Base-by-base conservation (phyloP, 1,140 invertebrate species). In the Dendrolimus kikuchii region DNA sequence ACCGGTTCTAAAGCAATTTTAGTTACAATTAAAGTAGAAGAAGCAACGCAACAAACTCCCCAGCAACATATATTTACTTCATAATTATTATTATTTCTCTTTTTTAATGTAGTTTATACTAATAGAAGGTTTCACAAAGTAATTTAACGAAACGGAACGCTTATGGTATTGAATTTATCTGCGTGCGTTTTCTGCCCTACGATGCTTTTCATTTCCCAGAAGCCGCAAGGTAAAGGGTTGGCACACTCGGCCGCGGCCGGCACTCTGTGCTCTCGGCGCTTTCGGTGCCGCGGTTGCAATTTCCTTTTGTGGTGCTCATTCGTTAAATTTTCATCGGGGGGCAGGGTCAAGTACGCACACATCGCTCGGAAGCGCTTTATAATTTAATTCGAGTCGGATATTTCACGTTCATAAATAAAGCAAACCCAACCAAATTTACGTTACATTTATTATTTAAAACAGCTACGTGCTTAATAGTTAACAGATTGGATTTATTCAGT, bases 311-410 rank as follows among this genome's bases (percentile, higher is more conserved):
- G 68, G 64, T 55, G 49, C 50, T 55, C 59, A 66, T 71, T 75
- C 72, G 68, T 74, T 76, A 76, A 76, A 76, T 67, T 71, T 75
- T 71, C 73, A 76, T 57, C 59, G 62, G 53, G 7, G 49, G 57
- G 57, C 56, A 62, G 71, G 63, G 62, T 67, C 59, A 69, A 74
- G 64, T 62, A 55, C 55, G 55, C 56, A 51, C 62, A 65, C 59
- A 64, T 53, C 51, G 53, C 45, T 50, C 48, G 48, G 59, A 45
- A 38, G 60, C 56, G 62, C 58, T 66, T 64, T 59, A 66, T 66
- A 65, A 65, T 64, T 68, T 64, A 71, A 68, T 68, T 74, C 62
- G 37, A 55, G 60, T 52, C 62, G 65, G 60, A 68, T 64, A 71
- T 70, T 71, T 63, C 56, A 51, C 54, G 48, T 62, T 61, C 64